Evolutionary conservation across 1,140 invertebrate species (phyloP), one percentile per base, ranked within the genome.

Genomic region (Limonius californicus): DNA sequence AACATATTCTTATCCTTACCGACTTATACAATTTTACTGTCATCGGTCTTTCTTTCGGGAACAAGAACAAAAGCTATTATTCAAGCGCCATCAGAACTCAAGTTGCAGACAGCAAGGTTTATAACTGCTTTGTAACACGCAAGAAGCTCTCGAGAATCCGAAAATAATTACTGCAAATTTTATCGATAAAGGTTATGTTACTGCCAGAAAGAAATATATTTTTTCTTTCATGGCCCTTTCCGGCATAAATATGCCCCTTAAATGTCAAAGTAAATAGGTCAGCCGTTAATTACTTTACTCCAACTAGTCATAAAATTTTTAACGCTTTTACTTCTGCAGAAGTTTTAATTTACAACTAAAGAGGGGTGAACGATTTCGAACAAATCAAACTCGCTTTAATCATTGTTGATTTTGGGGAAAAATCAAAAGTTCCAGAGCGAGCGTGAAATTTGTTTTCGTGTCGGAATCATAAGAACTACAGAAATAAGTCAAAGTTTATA

Each of bases 1-100:
- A 6, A 11, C 11, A 32, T 6, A 11, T 6, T 32, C 4, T 32
- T 32, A 32, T 4, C 11, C 27, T 32, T 32, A 11, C 11, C 11
- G 4, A 32, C 11, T 32, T 32, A 4, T 32, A 32, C 4, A 32
- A 54, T 32, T 61, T 59, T 54, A 54, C 50, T 54, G 59, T 61
- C 47, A 54, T 55, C 50, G 50, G 42, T 50, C 50, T 53, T 61
- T 61, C 47, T 61, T 61, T 61, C 45, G 43, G 23, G 59, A 42
- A 61, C 45, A 61, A 54, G 59, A 61, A 61, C 50, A 61, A 61
- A 54, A 61, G 50, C 59, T 39, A 61, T 61, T 61, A 61, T 61
- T 61, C 47, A 61, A 61, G 59, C 50, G 59, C 54, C 47, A 61
- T 61, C 59, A 61, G 11, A 32, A 42, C 59, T 61, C 59, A 61